Percentiles rank a stretch among this genome's conserved stretches.
Conservation (phyloP, 2,888 invertebrate species). For the Cyclophora albipunctata region DNA sequence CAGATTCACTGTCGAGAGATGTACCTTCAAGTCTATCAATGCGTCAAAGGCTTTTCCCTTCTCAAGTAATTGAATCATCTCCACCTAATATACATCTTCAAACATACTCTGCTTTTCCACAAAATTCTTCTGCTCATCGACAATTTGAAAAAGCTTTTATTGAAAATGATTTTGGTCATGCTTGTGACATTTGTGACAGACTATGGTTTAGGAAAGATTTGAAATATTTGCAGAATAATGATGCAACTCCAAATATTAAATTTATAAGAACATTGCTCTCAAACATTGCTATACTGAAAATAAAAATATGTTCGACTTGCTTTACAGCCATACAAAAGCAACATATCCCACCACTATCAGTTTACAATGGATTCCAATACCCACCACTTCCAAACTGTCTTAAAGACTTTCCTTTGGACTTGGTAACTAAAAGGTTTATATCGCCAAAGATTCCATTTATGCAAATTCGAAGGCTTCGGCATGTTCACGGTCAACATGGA, state of each 20-base stretch:
- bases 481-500: conserved; percentile 22
- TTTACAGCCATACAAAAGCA: conserved; percentile 11
- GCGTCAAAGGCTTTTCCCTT: not conserved
- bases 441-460: conserved; percentile 25
- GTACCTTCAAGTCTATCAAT: not conserved
- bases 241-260: conserved; percentile 5
- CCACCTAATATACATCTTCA: conserved; percentile 9
- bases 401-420: conserved; percentile 6
- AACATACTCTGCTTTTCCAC: conserved; percentile 9
- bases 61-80: not conserved
- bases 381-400: conserved; percentile 10
- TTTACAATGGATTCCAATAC: conserved; percentile 16
- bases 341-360: conserved; percentile 11
- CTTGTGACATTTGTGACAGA: conserved; percentile 19
- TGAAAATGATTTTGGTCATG: conserved; percentile 15
- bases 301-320: conserved; percentile 18
- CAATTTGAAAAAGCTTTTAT: conserved; percentile 8
- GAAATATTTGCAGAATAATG: conserved; percentile 6
- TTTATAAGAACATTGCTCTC: conserved; percentile 14
- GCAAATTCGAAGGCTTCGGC: conserved; percentile 27
- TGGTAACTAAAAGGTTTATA: conserved; percentile 13
- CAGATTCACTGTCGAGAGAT: not conserved
- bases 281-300: conserved; percentile 4
- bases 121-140: conserved; percentile 8
- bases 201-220: conserved; percentile 20